Evolutionary conservation across 2,113 vertebrate genomes (phyloP), one percentile per base, ranked within the genome.

Genomic region (Ifrita kowaldi): DNA sequence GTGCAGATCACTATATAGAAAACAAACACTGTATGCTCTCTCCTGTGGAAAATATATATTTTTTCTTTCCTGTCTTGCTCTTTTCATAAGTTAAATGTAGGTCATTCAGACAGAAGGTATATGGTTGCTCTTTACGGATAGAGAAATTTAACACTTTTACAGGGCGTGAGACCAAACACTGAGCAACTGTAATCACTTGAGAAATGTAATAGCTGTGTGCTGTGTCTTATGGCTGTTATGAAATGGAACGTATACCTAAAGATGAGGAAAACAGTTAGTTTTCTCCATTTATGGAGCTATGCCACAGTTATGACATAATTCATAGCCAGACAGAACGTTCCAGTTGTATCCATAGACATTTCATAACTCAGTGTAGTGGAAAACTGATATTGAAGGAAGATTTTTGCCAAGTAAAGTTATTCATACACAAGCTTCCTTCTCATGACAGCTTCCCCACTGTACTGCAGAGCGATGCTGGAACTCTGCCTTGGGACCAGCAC

Each of bases 201-300:
- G 97, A 96, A 97, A 94, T 94, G 91, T 92, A 96, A 96, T 95
- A 96, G 94, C 92, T 95, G 73, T 96, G 84, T 89, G 96, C 91
- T 94, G 55, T 91, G 88, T 97, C 95, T 96, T 96, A 94, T 23
- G 73, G 96, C 80, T 93, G 88, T 92, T 95, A 94, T 97, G 88
- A 95, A 97, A 95, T 97, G 94, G 95, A 97, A 97, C 94, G 95
- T 95, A 96, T 70, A 94, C 92, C 95, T 96, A 96, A 92, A 97
- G 96, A 97, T 97, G 96, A 97, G 97, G 90, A 97, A 97, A 97
- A 97, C 97, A 97, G 97, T 97, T 95, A 95, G 92, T 91, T 90
- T 89, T 96, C 88, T 92, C 90, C 96, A 92, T 96, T 95, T 96
- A 97, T 96, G 97, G 94, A 97, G 78, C 93, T 95, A 92, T 95